A percentile compares a stretch with the other conserved stretches of the same genome.
These are phyloP conservation scores for Phocides pigmalion DNA, from an alignment of 1,140 invertebrate species.

Conservation along the genomic window DNA sequence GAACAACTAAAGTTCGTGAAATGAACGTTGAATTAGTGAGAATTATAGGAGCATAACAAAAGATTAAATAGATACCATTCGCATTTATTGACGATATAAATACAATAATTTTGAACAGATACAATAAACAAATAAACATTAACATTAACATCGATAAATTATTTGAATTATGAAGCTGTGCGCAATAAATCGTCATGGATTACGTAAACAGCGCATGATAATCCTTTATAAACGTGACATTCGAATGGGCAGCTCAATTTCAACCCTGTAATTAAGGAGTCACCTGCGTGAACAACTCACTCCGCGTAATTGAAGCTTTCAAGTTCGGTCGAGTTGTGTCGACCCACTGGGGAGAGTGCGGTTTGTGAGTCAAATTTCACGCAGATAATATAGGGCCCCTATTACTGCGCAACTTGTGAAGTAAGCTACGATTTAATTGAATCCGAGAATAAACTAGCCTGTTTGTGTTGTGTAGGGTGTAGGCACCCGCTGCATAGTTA, in stretches of 20 bases:
- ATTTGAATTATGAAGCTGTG: slow-evolving; percentile 32
- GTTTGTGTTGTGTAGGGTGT: slow-evolving; percentile 27
- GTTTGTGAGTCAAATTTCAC: slow-evolving; percentile 76
- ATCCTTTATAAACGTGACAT: slow-evolving; percentile 75
- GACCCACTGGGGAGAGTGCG: slow-evolving; percentile 64
- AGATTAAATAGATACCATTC: no score
- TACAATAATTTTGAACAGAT: not conserved
- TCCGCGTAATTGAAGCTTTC: slow-evolving; percentile 79
- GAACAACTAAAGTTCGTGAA: no score
- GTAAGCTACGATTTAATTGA: slow-evolving; percentile 72
- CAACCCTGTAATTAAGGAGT: slow-evolving; percentile 79
- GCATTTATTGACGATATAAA: no score
- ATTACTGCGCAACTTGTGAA: slow-evolving; percentile 64
- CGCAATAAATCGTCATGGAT: slow-evolving; percentile 44
- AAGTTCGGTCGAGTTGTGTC: slow-evolving; percentile 74
- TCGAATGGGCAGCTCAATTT: slow-evolving; percentile 77
- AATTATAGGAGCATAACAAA: no score
- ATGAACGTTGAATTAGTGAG: no score
- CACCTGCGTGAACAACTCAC: slow-evolving; percentile 80
- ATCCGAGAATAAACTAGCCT: slow-evolving; percentile 55
- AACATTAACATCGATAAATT: slow-evolving; percentile 19
- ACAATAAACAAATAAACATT: slow-evolving; percentile 8
- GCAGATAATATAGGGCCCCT: slow-evolving; percentile 72
- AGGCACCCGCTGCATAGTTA: slow-evolving; percentile 16
- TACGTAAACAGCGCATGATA: slow-evolving; percentile 62